Base-by-base conservation (phyloP, 2,888 invertebrate genomes). In the Pterostichus niger region DNA sequence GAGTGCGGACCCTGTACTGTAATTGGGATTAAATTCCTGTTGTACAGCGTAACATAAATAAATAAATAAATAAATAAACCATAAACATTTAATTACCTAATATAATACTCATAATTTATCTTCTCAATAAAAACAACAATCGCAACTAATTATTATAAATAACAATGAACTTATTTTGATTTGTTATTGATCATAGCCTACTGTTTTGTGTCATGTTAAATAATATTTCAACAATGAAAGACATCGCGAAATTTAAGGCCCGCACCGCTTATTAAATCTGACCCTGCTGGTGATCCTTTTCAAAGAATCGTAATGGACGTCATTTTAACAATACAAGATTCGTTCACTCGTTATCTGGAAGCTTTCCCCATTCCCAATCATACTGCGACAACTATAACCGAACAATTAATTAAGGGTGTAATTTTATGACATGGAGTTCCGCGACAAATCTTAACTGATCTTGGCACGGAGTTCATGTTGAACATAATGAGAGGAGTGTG, bases 281-380 rank as follows among this genome's bases (percentile, higher is more conserved):
- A 24, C 1, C 31, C 17, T 17, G 24, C 24, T 10, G 31, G 15
- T 24, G 0, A 11, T n/a, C 82, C 73, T 4, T 75, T 82, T n/a
- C 59, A 82, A 61, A 24, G 82, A 44, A 75, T 73, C 44, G 56
- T 61, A 1, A 82, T 82, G 61, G 82, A 75, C 33, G 33, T 82
- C 33, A 80, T 86, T 10, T 33, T 86, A 10, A 85, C 86, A 0
- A 80, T 85, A 6, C 78, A 82, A 10, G 86, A 87, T 84, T 71
- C 75, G 17, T 77, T 85, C 2, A 85, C 86, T 1, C 78, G 84
- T 11, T 87, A 84, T 52, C 83, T 85, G 0, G 85, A 86, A 52
- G 85, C 86, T 0, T 82, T 85, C 7, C 84, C 87, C 0, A 56
- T 87, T 5, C 80, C 78, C 15, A 84, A 88, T 46, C 83, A 84